These are phyloP conservation scores for Dascillus cervinus DNA, from an alignment of 2,888 invertebrate species.

Conservation along the genomic window DNA sequence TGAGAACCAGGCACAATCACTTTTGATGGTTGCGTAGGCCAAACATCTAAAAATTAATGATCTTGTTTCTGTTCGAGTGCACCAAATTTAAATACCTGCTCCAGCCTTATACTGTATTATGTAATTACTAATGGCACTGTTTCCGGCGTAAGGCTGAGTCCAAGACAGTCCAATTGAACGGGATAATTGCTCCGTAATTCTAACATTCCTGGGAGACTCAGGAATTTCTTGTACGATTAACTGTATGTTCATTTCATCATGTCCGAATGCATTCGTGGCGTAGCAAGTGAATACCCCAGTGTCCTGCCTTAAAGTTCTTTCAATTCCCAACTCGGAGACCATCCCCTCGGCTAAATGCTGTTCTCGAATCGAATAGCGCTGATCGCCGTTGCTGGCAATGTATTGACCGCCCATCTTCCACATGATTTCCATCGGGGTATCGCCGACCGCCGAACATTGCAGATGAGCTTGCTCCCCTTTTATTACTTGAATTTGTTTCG, in stretches of 20 bases:
- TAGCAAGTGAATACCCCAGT: slow-evolving; percentile 83
- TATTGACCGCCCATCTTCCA: slow-evolving; percentile 75
- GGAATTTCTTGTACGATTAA: slow-evolving; percentile 87
- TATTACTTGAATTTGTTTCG: slow-evolving; percentile 73
- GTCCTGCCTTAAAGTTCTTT: slow-evolving; percentile 79
- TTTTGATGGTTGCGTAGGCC: slow-evolving; percentile 76
- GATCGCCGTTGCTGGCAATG: slow-evolving; percentile 63
- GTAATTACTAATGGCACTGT: slow-evolving; percentile 81
- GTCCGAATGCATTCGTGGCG: slow-evolving; percentile 83
- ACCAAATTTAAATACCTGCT: slow-evolving; percentile 49
- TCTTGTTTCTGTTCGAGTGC: no score
- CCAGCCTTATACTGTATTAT: slow-evolving; percentile 84
- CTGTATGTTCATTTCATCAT: slow-evolving; percentile 84
- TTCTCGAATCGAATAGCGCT: slow-evolving; percentile 68
- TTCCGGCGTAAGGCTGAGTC: slow-evolving; percentile 84
- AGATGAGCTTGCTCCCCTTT: slow-evolving; percentile 77
- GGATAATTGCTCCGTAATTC: slow-evolving; percentile 78
- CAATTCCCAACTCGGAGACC: slow-evolving; percentile 77
- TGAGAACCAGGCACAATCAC: slow-evolving; percentile 77
- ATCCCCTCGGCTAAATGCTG: slow-evolving; percentile 72
- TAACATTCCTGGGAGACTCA: slow-evolving; percentile 80
- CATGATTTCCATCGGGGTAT: slow-evolving; percentile 76
- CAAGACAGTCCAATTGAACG: slow-evolving; percentile 79
- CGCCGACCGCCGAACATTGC: slow-evolving; percentile 82
- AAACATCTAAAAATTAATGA: slow-evolving; percentile 62